Base-by-base conservation (phyloP, 2,797 vertebrate species). In the Anguilla pacifica region DNA sequence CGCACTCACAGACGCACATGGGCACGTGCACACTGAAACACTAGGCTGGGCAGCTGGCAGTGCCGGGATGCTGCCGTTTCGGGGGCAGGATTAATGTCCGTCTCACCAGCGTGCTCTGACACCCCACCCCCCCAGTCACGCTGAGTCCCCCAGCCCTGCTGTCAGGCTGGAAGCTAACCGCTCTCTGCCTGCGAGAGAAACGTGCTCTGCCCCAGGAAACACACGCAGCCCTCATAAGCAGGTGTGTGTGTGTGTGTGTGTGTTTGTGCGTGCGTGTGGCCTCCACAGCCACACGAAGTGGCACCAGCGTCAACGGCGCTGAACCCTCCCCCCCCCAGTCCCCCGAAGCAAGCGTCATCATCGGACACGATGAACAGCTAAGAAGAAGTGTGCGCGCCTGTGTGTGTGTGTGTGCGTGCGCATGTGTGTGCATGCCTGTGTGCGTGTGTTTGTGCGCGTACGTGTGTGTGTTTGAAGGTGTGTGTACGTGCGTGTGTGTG, bases 241-340 rank as follows among this genome's bases (percentile, higher is more conserved):
- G 59, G 59, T 22, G 59, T 64, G 59, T 19, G 67, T 46, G 87
- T 22, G 43, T 85, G 72, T 49, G 87, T 74, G 15, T n/a, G 83
- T 83, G 86, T 17, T 17, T 39, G 85, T 51, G 43, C 19, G 25
- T 46, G 85, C 35, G 28, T 43, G n/a, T 1, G 74, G 35, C 35
- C 35, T 35, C 35, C 35, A 35, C 35, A 35, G 35, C 35, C 35
- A 35, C 35, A 35, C 1, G 1, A 35, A 35, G 35, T 35, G 35
- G 35, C 35, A 35, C 35, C 35, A 35, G 35, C 35, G 35, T 1
- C 35, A 35, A 35, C 35, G 35, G 35, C 35, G 35, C 35, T 35
- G 35, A 35, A 35, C 35, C 35, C 35, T 35, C 35, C 35, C 35
- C 35, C 31, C 35, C 35, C 35, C 35, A 35, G 35, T 35, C 35